A percentile compares a stretch with the other conserved stretches of the same genome.
phyloP scores from a whole-genome alignment of 2,113 vertebrate species.

The Xyliphius kryptos region DNA sequence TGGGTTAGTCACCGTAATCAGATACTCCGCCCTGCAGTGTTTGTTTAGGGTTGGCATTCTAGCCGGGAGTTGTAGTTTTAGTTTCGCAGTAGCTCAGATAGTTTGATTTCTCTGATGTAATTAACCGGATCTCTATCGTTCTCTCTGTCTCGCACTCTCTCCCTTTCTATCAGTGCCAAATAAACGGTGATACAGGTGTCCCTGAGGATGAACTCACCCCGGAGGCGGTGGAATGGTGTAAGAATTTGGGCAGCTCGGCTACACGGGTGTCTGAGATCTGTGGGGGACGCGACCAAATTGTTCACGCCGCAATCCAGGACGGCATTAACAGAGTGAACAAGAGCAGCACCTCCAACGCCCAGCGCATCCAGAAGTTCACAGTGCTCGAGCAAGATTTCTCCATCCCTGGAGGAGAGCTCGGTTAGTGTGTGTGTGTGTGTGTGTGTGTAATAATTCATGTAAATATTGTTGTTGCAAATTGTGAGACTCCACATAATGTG shows the following conservation, averaged over 20 bases:
- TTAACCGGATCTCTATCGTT: no score
- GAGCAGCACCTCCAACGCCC: conserved; percentile 69
- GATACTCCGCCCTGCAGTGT: no score
- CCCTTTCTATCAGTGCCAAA: conserved; percentile 60
- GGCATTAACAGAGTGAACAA: conserved; percentile 73
- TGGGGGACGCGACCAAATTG: conserved; percentile 52
- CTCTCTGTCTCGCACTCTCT: no score
- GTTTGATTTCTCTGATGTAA: no score
- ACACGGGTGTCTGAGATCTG: conserved; percentile 69
- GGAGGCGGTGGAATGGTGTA: conserved; percentile 69
- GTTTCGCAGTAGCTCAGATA: no score
- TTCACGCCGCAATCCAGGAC: conserved; percentile 75
- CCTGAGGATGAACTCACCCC: conserved; percentile 69
- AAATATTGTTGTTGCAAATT: no score
- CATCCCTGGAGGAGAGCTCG: conserved; percentile 74
- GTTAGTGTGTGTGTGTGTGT: conserved; percentile 60
- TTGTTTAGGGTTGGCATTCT: no score
- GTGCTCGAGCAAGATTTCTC: conserved; percentile 84
- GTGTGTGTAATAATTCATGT: background rate
- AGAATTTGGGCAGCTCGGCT: conserved; percentile 71
- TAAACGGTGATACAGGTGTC: conserved; percentile 54
- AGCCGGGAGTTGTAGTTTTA: no score
- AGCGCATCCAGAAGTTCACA: conserved; percentile 83
- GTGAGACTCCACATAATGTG: no score
- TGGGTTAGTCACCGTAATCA: no score